Evolutionary conservation across 2,113 vertebrate species (phyloP).

Genomic region (Trogon surrucura): DNA sequence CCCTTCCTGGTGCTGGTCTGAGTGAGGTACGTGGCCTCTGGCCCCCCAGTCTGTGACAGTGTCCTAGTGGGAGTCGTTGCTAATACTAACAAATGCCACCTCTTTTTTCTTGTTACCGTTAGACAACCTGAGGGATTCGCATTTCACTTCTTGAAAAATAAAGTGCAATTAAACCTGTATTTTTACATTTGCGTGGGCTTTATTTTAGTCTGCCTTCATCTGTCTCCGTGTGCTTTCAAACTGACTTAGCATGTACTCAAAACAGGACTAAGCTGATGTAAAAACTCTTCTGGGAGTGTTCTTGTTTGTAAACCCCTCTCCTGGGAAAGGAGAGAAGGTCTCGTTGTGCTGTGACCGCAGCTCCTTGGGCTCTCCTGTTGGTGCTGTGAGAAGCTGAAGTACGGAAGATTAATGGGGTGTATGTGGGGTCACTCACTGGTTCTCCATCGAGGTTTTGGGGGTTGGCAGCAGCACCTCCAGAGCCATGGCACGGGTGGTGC

Average conservation of each 20-base stretch:
- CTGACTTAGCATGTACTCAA: neutral
- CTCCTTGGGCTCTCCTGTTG: rapidly evolving
- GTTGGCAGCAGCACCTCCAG: rapidly evolving
- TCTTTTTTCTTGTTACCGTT: rapidly evolving
- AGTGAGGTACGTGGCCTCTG: neutral
- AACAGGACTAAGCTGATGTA: rapidly evolving
- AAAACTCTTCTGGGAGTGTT: rapidly evolving
- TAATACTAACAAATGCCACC: neutral
- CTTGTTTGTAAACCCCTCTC: neutral
- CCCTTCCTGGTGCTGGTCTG: neutral
- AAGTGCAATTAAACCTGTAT: constrained; percentile 67
- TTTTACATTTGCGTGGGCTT: neutral
- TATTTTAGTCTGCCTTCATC: neutral
- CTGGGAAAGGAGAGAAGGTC: rapidly evolving
- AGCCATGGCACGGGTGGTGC: rapidly evolving
- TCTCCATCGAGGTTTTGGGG: rapidly evolving
- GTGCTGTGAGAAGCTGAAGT: neutral
- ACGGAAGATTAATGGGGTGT: rapidly evolving
- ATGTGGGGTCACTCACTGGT: rapidly evolving
- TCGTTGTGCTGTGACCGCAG: no score
- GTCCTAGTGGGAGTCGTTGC: neutral
- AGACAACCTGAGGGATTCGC: neutral
- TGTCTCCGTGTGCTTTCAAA: rapidly evolving
- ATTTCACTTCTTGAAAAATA: constrained; percentile 49
- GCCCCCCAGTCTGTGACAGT: rapidly evolving